phyloP scores from a whole-genome alignment of 2,113 vertebrate genomes.

The Peucedramus taeniatus region DNA sequence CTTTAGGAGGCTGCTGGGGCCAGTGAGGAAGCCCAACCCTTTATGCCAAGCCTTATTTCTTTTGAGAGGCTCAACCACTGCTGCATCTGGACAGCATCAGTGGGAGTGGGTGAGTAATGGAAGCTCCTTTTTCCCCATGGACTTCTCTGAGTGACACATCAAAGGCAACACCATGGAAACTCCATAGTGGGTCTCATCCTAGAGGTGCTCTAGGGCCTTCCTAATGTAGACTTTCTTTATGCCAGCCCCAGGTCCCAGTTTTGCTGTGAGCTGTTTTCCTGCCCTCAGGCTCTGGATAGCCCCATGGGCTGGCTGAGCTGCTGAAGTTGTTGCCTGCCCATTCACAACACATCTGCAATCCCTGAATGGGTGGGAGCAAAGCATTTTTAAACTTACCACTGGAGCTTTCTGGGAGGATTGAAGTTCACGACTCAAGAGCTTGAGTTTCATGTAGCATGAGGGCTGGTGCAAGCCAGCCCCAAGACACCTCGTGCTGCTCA shows the following conservation, averaged over 20 bases:
- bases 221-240: neutral
- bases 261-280: neutral
- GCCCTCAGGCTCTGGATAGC: neutral
- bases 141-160: neutral
- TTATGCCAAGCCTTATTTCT: neutral
- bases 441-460: fast-evolving
- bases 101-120: neutral
- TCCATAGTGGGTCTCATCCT: neutral
- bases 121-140: neutral
- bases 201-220: neutral
- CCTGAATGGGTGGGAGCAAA: neutral
- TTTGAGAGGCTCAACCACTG: neutral
- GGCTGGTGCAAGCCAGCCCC: neutral
- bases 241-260: neutral
- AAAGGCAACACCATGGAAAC: neutral
- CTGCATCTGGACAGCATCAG: neutral
- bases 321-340: neutral
- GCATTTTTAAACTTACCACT: neutral
- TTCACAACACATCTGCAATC: neutral
- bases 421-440: neutral
- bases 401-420: neutral
- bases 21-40: neutral
- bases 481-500: neutral
- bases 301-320: fast-evolving
- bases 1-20: neutral